A percentile compares a stretch with the other conserved stretches of the same genome.
These are phyloP conservation scores for Brachyptera putata DNA, from an alignment of 2,888 invertebrate genomes.

Conservation along the genomic window DNA sequence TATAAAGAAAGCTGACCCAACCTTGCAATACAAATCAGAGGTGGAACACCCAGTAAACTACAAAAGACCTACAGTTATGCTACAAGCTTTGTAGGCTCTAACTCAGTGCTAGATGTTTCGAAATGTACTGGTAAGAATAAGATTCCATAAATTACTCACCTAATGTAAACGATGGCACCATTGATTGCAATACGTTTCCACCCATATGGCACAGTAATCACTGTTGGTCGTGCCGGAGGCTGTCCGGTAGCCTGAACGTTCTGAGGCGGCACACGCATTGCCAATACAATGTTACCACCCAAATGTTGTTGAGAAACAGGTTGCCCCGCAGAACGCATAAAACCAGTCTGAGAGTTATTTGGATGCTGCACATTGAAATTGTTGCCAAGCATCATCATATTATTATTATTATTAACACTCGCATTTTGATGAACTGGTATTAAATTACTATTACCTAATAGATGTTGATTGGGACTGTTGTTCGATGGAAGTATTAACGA, in stretches of 20 bases:
- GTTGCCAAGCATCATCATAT: constrained; percentile 31
- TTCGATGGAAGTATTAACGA: constrained; percentile 40
- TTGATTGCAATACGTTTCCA: constrained; percentile 72
- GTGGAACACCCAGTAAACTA: no score
- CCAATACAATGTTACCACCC: constrained; percentile 31
- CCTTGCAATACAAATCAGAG: no score
- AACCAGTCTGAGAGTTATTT: constrained; percentile 17
- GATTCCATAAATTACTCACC: no score
- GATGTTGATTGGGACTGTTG: constrained; percentile 22
- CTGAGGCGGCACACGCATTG: constrained; percentile 32
- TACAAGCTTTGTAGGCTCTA: no score
- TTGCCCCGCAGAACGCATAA: constrained; percentile 27
- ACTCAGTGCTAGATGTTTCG: no score
- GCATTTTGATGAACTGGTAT: constrained; percentile 14
- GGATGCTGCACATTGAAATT: constrained; percentile 20
- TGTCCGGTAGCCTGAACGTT: constrained; percentile 26
- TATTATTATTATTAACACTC: constrained; percentile 16
- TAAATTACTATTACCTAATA: constrained; percentile 19
- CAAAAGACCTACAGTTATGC: no score
- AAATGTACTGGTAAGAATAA: no score
- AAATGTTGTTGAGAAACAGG: constrained; percentile 28
- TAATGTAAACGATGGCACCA: constrained; percentile 71
- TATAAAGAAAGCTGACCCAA: no score
- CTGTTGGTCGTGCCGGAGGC: constrained; percentile 34
- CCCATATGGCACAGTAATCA: constrained; percentile 63